Conservation (phyloP, 2,797 vertebrate species). For the Pygocentrus nattereri region DNA sequence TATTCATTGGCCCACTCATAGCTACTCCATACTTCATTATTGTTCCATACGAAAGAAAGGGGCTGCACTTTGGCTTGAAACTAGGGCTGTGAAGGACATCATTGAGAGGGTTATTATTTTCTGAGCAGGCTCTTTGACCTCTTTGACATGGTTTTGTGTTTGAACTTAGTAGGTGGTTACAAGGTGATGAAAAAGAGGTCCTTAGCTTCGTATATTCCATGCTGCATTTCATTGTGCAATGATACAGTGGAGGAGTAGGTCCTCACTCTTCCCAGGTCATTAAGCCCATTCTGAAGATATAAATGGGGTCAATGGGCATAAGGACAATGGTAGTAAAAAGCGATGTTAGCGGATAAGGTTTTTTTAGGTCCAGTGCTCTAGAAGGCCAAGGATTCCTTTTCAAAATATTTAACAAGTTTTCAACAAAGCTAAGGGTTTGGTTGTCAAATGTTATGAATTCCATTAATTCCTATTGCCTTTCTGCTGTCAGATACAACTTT, state of each 20-base stretch:
- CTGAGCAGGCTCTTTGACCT: slow-evolving; percentile 38
- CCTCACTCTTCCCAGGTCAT: slow-evolving; percentile 12
- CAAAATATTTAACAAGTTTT: too few relatives aligned
- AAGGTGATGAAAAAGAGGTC: background rate
- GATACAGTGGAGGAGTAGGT: slow-evolving; percentile 24
- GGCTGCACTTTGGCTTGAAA: slow-evolving; percentile 22
- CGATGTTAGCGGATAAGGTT: background rate
- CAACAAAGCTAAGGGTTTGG: too few relatives aligned
- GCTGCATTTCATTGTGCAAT: slow-evolving; percentile 16
- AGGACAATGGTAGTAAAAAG: background rate
- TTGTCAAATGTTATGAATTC: too few relatives aligned
- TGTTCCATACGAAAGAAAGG: background rate
- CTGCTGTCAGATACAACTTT: too few relatives aligned
- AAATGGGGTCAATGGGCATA: background rate
- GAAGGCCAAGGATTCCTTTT: too few relatives aligned
- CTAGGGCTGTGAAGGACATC: slow-evolving; percentile 21
- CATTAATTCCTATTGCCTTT: too few relatives aligned
- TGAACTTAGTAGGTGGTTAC: slow-evolving; percentile 19
- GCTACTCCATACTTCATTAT: slow-evolving; percentile 31
- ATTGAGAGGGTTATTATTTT: slow-evolving; percentile 37
- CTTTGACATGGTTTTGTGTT: slow-evolving; percentile 12
- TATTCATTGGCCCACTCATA: slow-evolving; percentile 34
- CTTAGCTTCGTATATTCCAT: slow-evolving; percentile 9
- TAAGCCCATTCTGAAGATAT: background rate
- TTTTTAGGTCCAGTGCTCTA: background rate